phyloP scores from a whole-genome alignment of 92 coral and sea anemone genomes.

The Actinernus sp. region DNA sequence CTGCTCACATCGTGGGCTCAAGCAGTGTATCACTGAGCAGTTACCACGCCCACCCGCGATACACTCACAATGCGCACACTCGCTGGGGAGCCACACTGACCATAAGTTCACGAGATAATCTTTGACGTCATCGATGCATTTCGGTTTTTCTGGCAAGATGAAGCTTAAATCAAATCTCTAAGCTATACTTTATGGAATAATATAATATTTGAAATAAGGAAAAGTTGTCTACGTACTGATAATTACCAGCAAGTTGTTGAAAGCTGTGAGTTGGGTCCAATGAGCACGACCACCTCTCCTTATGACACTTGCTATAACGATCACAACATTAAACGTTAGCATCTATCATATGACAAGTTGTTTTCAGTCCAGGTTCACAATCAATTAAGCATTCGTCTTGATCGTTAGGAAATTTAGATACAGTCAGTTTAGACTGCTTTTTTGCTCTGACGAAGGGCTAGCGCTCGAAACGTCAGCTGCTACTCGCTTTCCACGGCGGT shows the following conservation, averaged over 20 bases:
- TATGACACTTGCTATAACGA: slow-evolving; percentile 9
- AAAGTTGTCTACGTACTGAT: neutral
- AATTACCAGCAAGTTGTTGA: slow-evolving; percentile 6
- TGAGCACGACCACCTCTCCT: slow-evolving; percentile 12
- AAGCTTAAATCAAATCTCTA: neutral
- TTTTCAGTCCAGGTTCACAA: too few species aligned
- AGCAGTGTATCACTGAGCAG: slow-evolving; percentile 54
- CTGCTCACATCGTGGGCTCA: slow-evolving; percentile 38
- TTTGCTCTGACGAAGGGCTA: too few species aligned
- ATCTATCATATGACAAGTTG: neutral
- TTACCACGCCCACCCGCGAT: slow-evolving; percentile 37
- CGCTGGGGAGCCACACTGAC: slow-evolving; percentile 72
- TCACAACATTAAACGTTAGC: neutral
- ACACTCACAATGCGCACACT: slow-evolving; percentile 74
- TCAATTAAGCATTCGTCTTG: too few species aligned
- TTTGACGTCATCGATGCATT: slow-evolving; percentile 32
- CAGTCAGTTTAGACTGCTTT: too few species aligned
- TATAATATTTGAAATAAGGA: neutral
- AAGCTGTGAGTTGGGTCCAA: slow-evolving; percentile 5
- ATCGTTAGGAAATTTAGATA: too few species aligned
- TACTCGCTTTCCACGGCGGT: too few species aligned
- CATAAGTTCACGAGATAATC: slow-evolving; percentile 32
- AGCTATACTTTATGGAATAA: neutral
- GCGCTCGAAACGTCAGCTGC: too few species aligned
- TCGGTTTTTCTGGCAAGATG: slow-evolving; percentile 63